Percentiles rank a stretch among this genome's conserved stretches.
phyloP scores from a whole-genome alignment of 2,888 invertebrate species.

The Meiosimyza platycephala region DNA sequence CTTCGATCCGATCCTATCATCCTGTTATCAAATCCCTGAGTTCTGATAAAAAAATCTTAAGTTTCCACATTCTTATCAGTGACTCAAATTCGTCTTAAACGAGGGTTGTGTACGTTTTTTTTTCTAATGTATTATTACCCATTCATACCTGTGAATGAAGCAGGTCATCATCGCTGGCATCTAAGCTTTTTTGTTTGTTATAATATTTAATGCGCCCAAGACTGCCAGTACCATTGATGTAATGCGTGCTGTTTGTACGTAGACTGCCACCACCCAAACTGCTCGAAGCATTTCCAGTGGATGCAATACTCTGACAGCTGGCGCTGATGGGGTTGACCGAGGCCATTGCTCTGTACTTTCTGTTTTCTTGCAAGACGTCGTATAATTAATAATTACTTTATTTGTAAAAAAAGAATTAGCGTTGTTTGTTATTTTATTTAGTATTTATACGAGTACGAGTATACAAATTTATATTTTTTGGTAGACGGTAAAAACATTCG shows the following conservation, averaged over 20 bases:
- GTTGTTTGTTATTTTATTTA: too few species aligned
- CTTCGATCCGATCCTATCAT: too few species aligned
- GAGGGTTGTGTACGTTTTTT: too few species aligned
- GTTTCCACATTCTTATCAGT: too few species aligned
- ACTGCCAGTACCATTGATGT: slow-evolving; percentile 65
- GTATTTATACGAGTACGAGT: too few species aligned
- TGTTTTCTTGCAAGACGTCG: not conserved
- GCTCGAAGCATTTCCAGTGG: slow-evolving; percentile 52
- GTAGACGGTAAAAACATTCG: not conserved
- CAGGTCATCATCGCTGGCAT: slow-evolving; percentile 69
- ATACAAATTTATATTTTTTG: too few species aligned
- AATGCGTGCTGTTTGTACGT: slow-evolving; percentile 50
- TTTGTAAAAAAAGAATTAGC: not conserved
- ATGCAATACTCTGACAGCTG: slow-evolving; percentile 62
- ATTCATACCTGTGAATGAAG: slow-evolving; percentile 69
- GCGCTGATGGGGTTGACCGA: slow-evolving; percentile 57
- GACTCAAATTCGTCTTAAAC: too few species aligned
- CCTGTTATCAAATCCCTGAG: too few species aligned
- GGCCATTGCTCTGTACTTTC: slow-evolving; percentile 45
- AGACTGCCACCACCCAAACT: slow-evolving; percentile 44
- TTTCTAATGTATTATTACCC: too few species aligned
- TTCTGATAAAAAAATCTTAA: too few species aligned
- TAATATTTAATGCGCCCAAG: slow-evolving; percentile 63
- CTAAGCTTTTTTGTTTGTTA: slow-evolving; percentile 58
- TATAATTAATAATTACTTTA: not conserved